Conservation (phyloP, 2,113 vertebrate genomes). For the Xiphophorus hellerii region DNA sequence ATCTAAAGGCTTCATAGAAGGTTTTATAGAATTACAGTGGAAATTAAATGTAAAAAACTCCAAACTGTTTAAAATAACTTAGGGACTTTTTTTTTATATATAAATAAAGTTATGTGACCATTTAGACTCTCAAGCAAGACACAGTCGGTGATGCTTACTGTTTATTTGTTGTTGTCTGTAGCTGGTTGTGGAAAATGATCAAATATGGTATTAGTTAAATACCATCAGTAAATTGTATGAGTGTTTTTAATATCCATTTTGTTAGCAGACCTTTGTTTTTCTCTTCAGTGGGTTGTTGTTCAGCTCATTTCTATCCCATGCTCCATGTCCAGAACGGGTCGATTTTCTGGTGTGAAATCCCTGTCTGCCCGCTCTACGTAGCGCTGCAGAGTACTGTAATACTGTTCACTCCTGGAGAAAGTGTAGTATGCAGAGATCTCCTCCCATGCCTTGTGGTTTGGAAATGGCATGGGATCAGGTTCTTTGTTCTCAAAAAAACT, state of each 20-base stretch:
- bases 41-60: no score
- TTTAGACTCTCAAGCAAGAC: no score
- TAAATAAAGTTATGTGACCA: no score
- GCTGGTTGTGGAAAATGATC: no score
- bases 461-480: slow-evolving; percentile 71
- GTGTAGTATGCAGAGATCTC: slow-evolving; percentile 76
- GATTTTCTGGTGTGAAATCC: slow-evolving; percentile 70
- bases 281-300: neutral
- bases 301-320: slow-evolving; percentile 64
- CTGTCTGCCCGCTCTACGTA: slow-evolving; percentile 76
- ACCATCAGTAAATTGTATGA: neutral
- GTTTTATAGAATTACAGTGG: no score
- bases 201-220: no score
- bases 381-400: slow-evolving; percentile 81
- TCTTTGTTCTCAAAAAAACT: slow-evolving; percentile 80
- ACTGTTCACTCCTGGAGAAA: slow-evolving; percentile 75
- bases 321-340: slow-evolving; percentile 72
- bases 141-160: no score
- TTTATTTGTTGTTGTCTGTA: no score
- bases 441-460: slow-evolving; percentile 81
- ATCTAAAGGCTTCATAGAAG: no score
- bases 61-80: no score
- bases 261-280: neutral
- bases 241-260: neutral
- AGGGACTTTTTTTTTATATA: no score